Conservation (phyloP, 2,113 vertebrate genomes). For the Rhineura floridana region DNA sequence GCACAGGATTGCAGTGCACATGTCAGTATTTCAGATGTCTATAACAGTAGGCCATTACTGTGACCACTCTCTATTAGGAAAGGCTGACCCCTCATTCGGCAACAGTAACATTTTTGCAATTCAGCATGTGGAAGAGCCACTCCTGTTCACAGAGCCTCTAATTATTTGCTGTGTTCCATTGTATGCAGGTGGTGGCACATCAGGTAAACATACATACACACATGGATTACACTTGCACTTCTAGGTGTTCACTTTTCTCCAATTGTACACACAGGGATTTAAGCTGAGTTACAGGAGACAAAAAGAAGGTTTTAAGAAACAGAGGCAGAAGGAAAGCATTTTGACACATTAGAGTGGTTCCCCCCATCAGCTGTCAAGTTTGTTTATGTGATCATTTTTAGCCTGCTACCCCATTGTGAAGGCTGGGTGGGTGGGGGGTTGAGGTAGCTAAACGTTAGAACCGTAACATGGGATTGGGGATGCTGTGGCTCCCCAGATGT, state of each 20-base stretch:
- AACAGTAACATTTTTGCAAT: constrained; percentile 38
- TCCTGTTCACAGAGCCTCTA: constrained; percentile 16
- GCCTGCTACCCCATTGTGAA: too few species aligned
- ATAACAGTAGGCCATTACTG: neutral
- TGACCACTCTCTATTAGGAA: constrained; percentile 2
- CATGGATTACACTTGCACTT: constrained; percentile 1
- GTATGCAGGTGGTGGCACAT: constrained; percentile 19
- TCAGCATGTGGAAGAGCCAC: neutral
- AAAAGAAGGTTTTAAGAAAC: constrained; percentile 12
- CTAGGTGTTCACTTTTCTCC: constrained; percentile 12
- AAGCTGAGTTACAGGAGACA: constrained; percentile 15
- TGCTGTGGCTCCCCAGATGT: too few species aligned
- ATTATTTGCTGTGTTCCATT: constrained; percentile 46
- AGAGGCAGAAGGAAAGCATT: neutral
- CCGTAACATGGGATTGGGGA: too few species aligned
- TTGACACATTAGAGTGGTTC: neutral
- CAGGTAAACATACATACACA: constrained; percentile 6
- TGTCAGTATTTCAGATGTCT: constrained; percentile 17
- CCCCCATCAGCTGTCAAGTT: too few species aligned
- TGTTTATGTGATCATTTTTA: too few species aligned
- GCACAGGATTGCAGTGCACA: too few species aligned
- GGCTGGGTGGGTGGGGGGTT: too few species aligned
- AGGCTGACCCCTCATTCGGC: neutral
- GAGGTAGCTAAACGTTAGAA: too few species aligned
- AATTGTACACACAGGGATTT: constrained; percentile 22